Base-by-base conservation (phyloP, 2,797 vertebrate species). In the Danio albolineatus region DNA sequence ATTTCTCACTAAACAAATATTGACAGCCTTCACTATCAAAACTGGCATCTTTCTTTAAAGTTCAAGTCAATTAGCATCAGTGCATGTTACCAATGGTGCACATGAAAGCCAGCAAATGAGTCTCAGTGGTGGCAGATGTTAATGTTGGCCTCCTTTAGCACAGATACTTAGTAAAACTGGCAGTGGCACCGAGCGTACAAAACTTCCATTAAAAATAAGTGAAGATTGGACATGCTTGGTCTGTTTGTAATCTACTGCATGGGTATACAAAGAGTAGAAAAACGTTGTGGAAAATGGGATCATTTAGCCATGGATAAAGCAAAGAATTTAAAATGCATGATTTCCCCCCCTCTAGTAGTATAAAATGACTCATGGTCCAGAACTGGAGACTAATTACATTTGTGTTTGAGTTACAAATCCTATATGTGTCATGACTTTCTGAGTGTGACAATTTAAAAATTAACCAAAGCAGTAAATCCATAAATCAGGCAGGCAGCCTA, bases 241-340 rank as follows among this genome's bases (percentile, higher is more conserved):
- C 13, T 65, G 73, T 21, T 76, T 65, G 10, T 21, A 75, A 65
- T 76, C 17, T 28, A 53, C 73, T 19, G 12, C 57, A 48, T 49
- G 59, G 51, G 44, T 62, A 39, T 41, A 16, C 28, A 76, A 54
- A 46, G 6, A 61, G 41, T 5, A 17, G n/a, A 10, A 36, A 73
- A 51, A 19, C 10, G 19, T 73, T 61, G 16, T 39, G 16, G 21
- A n/a, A 61, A 61, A 49, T 61, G 9, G 28, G 16, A 49, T 74
- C 0, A 49, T 61, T 57, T 44, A 57, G 17, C 7, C n/a, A 72
- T 56, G 51, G 59, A n/a, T 61, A 62, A 41, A 62, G 38, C 9
- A 3, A 72, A 12, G 13, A 41, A 2, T 21, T 41, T 41, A 21
- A 53, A 62, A 64, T 39, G 4, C 28, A 62, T 14, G 1, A 3